Percentiles rank a stretch among this genome's conserved stretches.
Evolutionary conservation across 2,113 vertebrate genomes (phyloP).

Genomic region (Chloebia gouldiae): DNA sequence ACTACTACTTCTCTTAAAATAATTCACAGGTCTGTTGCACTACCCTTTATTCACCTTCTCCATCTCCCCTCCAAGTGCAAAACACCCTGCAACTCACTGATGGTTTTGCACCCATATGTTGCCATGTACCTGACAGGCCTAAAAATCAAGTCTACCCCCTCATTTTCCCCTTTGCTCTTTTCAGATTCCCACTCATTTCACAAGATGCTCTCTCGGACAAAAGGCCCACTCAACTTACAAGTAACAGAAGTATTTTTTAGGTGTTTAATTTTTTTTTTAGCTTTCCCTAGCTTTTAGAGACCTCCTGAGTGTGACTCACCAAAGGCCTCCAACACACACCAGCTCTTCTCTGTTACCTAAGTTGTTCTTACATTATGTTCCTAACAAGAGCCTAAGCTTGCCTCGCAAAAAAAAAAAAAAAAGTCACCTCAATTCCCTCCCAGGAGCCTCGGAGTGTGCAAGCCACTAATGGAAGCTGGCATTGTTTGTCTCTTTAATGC

Average conservation of each 20-base stretch:
- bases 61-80: background rate
- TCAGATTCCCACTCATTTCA: background rate
- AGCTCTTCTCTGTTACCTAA: background rate
- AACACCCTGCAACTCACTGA: background rate
- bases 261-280: background rate
- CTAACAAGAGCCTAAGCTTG: background rate
- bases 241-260: background rate
- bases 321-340: background rate
- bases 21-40: background rate
- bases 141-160: background rate
- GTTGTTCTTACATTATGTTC: background rate
- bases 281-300: background rate
- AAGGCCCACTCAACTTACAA: background rate
- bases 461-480: background rate
- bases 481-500: background rate
- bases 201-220: background rate
- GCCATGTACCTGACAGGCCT: background rate
- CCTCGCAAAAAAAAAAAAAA: background rate
- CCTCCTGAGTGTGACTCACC: background rate
- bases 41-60: background rate
- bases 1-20: background rate
- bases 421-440: background rate
- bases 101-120: background rate
- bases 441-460: accelerated
- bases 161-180: background rate